These are phyloP conservation scores for Phyllopteryx taeniolatus DNA, from an alignment of 2,113 vertebrate genomes.

Conservation along the genomic window DNA sequence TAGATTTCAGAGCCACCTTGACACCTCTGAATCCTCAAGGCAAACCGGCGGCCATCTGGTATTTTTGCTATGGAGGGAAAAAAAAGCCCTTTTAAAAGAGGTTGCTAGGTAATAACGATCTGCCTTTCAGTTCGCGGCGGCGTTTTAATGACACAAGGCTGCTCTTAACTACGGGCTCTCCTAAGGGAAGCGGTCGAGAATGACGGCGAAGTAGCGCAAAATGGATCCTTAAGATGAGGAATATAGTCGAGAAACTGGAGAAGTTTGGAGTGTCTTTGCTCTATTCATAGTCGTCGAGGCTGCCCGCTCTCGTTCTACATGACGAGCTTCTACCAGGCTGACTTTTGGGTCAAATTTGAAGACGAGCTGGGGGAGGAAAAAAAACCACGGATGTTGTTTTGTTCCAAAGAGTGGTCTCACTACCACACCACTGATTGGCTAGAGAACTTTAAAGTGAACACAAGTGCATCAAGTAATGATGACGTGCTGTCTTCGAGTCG, in stretches of 20 bases:
- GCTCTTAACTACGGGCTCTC: neutral
- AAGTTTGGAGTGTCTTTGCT: slow-evolving; percentile 12
- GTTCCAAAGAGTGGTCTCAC: neutral
- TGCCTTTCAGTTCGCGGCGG: neutral
- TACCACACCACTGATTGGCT: neutral
- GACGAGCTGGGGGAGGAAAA: neutral
- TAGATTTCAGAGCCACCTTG: slow-evolving; percentile 18
- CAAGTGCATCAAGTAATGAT: neutral
- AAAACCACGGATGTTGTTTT: slow-evolving; percentile 15
- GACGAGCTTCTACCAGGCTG: slow-evolving; percentile 5
- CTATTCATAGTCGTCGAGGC: slow-evolving; percentile 14
- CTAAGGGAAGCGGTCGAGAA: neutral
- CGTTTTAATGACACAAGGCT: neutral
- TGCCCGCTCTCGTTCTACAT: slow-evolving; percentile 6
- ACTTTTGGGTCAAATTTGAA: slow-evolving; percentile 17
- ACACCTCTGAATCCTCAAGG: slow-evolving; percentile 13
- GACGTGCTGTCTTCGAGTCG: neutral
- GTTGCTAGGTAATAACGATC: slow-evolving; percentile 3
- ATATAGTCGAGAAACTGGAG: neutral
- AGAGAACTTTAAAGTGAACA: neutral
- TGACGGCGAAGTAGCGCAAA: neutral
- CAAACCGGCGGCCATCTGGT: slow-evolving; percentile 1
- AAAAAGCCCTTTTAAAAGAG: neutral
- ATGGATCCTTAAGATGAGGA: neutral
- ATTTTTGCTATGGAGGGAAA: neutral